Base-by-base conservation (phyloP, 2,797 vertebrate species). In the Eupleurogrammus muticus region DNA sequence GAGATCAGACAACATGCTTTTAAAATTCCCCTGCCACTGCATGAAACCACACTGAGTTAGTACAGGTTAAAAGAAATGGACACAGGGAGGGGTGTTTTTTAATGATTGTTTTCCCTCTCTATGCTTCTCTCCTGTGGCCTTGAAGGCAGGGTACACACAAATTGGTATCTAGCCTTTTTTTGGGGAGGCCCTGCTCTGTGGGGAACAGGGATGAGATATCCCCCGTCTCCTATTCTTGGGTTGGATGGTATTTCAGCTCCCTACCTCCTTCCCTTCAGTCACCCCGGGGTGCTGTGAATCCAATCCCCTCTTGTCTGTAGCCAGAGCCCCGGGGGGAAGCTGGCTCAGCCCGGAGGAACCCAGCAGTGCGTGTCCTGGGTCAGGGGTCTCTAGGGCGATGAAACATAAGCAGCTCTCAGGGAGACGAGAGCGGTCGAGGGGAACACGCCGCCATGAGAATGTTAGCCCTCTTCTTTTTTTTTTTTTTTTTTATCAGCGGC, bases 191-290 rank as follows among this genome's bases (percentile, higher is more conserved):
- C 52, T 68, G 32, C 73, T 82, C 80, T 66, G 69, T 69, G 48
- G 65, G 79, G 70, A 86, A 73, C 61, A 7, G 52, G 66, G 83
- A 86, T 75, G 81, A 83, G 83, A 85, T 88, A 87, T 85, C 57
- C 2, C 67, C 61, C 77, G 70, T 84, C 71, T 88, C 77, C 81
- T 87, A 78, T 89, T 84, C 83, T 77, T 80, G 70, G 75, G 55
- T 80, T 77, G 89, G 89, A 90, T 92, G 89, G 88, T 90, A 92
- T 92, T 92, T 89, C 74, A 91, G 82, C 88, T 87, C 75, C 49
- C 57, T 75, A 24, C 70, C 76, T 82, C 75, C 68, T 74, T 78
- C 63, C 64, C 28, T 66, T 63, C 79, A 46, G 72, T 82, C 87
- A 88, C 82, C 82, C 60, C 76, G 56, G 86, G 90, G 85, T 86